Percentiles rank a stretch among this genome's conserved stretches.
These are phyloP conservation scores for Ailuropoda melanoleuca DNA, from an alignment of 2,113 vertebrate species.

Conservation along the genomic window DNA sequence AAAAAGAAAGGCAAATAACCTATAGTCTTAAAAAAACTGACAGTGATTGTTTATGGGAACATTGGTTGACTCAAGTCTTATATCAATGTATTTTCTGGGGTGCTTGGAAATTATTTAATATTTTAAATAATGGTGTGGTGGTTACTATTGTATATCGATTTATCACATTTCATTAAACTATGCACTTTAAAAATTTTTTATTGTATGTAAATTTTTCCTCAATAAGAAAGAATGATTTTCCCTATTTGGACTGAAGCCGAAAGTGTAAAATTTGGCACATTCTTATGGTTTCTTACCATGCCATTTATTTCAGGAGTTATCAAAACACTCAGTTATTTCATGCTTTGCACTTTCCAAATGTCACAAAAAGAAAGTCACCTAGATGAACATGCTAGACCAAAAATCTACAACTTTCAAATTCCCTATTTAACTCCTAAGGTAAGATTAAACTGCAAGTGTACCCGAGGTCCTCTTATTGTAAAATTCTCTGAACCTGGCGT, in stretches of 20 bases:
- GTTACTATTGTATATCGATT: not conserved
- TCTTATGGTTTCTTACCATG: slow-evolving; percentile 33
- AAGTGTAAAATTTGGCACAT: not conserved
- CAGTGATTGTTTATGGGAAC: not conserved
- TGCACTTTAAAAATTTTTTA: not conserved
- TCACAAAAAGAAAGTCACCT: slow-evolving; percentile 26
- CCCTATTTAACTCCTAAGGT: not conserved
- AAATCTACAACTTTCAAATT: slow-evolving; percentile 8
- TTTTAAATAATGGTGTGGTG: not conserved
- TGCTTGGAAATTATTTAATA: not conserved
- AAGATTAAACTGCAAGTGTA: not conserved
- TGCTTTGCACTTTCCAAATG: slow-evolving; percentile 18
- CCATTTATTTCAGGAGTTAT: slow-evolving; percentile 57
- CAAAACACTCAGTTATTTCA: slow-evolving; percentile 39
- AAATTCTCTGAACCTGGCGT: not conserved
- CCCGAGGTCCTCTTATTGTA: not conserved
- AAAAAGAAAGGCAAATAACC: not conserved
- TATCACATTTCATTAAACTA: not conserved
- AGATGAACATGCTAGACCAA: slow-evolving; percentile 20
- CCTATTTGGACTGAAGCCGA: not conserved
- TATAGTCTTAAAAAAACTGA: not conserved
- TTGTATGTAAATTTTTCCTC: not conserved
- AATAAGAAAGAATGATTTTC: not conserved
- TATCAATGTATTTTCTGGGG: not conserved
- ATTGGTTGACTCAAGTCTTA: not conserved